Percentiles rank a stretch among this genome's conserved stretches.
phyloP scores from a whole-genome alignment of 2,888 invertebrate species.

The Euphydryas editha region DNA sequence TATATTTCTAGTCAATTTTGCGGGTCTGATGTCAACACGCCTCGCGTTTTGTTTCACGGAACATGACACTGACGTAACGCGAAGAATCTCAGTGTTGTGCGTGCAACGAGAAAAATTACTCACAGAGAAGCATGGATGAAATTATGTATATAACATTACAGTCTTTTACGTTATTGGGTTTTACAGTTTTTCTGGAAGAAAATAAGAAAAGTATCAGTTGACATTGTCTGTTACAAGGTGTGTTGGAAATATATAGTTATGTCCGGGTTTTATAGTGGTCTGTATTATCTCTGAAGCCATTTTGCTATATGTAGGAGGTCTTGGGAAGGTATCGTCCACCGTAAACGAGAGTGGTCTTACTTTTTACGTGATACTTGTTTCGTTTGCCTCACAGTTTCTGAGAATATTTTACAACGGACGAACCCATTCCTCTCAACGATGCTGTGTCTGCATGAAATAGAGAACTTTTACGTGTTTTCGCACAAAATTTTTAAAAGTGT shows the following conservation, averaged over 20 bases:
- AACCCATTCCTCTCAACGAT: constrained; percentile 61
- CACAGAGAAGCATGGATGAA: constrained; percentile 8
- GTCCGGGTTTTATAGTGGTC: constrained; percentile 29
- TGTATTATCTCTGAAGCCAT: constrained; percentile 19
- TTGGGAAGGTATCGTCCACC: constrained; percentile 50
- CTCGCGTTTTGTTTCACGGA: constrained; percentile 42
- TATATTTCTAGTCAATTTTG: constrained; percentile 78
- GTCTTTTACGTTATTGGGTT: constrained; percentile 1
- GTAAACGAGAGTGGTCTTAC: constrained; percentile 63
- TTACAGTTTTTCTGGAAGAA: constrained; percentile 3
- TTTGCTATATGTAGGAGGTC: constrained; percentile 29
- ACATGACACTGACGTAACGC: constrained; percentile 19
- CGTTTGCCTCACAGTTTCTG: constrained; percentile 56
- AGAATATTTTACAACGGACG: constrained; percentile 67
- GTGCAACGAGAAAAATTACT: constrained; percentile 15
- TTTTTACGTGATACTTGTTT: constrained; percentile 67
- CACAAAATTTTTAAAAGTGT: constrained; percentile 32
- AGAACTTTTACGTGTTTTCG: constrained; percentile 68
- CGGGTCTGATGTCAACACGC: constrained; percentile 62
- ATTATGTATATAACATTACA: constrained; percentile 3
- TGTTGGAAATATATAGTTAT: constrained; percentile 17
- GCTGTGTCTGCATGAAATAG: constrained; percentile 69
- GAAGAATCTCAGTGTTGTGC: constrained; percentile 14
- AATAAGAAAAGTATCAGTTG: constrained; percentile 14
- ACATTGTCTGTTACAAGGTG: constrained; percentile 9